Evolutionary conservation across 1,140 invertebrate species (phyloP).

Genomic region (Drosophila parabipectinata): DNA sequence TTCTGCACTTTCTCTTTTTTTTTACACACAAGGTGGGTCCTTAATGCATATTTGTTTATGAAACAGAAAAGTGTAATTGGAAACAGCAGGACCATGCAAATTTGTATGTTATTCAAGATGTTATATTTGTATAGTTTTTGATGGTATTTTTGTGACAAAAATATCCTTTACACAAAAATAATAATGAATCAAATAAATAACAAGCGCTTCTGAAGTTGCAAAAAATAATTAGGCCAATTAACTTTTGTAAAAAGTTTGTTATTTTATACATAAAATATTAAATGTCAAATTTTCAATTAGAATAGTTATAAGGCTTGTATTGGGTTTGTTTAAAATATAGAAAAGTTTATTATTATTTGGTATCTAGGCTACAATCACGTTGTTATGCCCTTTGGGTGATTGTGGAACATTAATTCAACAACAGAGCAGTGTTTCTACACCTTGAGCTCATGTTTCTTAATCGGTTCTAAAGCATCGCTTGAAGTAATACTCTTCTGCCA

Average conservation of each 20-base stretch:
- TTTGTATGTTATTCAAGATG: slow-evolving; percentile 28
- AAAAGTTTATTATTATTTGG: too few relatives aligned
- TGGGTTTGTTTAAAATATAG: too few relatives aligned
- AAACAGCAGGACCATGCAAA: background rate
- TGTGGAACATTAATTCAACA: background rate
- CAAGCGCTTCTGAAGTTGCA: too few relatives aligned
- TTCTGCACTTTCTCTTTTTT: slow-evolving; percentile 1
- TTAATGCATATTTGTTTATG: slow-evolving; percentile 20
- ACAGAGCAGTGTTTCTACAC: background rate
- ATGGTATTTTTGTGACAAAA: slow-evolving; percentile 27
- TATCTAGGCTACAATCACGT: too few relatives aligned
- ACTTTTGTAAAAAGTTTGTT: too few relatives aligned
- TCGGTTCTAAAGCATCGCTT: slow-evolving; percentile 39
- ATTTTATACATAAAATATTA: too few relatives aligned
- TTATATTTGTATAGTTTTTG: slow-evolving; percentile 14
- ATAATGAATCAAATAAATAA: background rate
- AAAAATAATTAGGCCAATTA: too few relatives aligned
- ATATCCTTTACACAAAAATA: background rate
- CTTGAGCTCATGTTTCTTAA: slow-evolving; percentile 15
- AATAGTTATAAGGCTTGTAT: too few relatives aligned
- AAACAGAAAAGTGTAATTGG: background rate
- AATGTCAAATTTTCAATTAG: too few relatives aligned
- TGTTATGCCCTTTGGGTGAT: background rate
- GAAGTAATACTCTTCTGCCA: slow-evolving; percentile 24
- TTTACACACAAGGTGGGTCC: background rate